Conservation (phyloP, 2,113 vertebrate species). For the Callopanchax toddi region DNA sequence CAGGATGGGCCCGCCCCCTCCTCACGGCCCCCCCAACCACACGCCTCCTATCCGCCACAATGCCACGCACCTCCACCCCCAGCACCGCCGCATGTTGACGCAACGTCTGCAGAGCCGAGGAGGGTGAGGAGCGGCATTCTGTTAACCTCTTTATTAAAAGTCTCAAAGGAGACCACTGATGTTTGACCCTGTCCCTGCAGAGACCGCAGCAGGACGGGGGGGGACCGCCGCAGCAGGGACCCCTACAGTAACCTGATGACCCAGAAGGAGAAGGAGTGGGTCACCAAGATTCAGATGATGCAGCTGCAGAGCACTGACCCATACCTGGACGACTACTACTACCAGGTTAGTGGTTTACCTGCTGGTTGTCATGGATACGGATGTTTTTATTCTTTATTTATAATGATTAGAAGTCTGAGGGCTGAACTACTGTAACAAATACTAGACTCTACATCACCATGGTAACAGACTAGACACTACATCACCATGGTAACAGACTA, state of each 20-base stretch:
- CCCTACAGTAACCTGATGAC: constrained; percentile 97
- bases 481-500: too few relatives aligned
- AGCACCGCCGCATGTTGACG: constrained; percentile 91
- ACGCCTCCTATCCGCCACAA: constrained; percentile 84
- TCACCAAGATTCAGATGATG: constrained; percentile 98
- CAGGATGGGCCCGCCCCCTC: constrained; percentile 68
- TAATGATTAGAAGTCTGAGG: too few relatives aligned
- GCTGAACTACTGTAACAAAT: too few relatives aligned
- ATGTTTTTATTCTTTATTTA: too few relatives aligned
- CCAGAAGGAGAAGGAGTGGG: constrained; percentile 97
- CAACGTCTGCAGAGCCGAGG: constrained; percentile 91
- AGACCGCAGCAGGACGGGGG: constrained; percentile 79
- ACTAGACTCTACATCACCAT: too few relatives aligned
- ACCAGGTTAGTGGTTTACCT: constrained; percentile 81
- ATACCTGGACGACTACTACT: constrained; percentile 97
- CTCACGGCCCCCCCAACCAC: constrained; percentile 79
- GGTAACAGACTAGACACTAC: too few relatives aligned
- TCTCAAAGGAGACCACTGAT: background rate
- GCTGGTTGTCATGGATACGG: too few relatives aligned
- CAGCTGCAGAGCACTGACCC: constrained; percentile 97
- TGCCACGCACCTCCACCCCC: constrained; percentile 94
- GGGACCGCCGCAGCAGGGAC: constrained; percentile 85
- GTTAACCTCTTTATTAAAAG: background rate
- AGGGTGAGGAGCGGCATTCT: constrained; percentile 52
- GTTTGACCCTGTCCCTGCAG: constrained; percentile 64